Evolutionary conservation across 2,888 invertebrate genomes (phyloP), one percentile per base, ranked within the genome.

Genomic region (Chymomyza amoena): DNA sequence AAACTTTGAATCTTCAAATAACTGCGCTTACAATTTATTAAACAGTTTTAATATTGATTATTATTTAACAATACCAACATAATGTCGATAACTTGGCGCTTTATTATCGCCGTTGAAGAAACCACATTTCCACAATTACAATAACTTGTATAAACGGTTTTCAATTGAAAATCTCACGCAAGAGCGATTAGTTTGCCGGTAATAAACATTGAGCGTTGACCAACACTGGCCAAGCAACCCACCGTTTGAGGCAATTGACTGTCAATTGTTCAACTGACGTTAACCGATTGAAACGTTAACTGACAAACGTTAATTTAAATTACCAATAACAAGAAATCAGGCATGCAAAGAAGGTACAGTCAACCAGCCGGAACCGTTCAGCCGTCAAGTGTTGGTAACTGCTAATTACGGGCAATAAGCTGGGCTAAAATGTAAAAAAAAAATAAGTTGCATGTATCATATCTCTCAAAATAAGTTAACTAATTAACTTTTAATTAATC

Each of bases 401-500:
- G 32, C 20, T 28, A 25, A 25, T 9, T 9, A 36, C 36, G 9
- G 1, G 57, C 57, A 28, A 15, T 28, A 15, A 54, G 57, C 57
- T 10, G n/a, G 52, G 57, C 57, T 28, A 57, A 54, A 56, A 25
- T 20, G 20, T 7, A 56, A 13, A 25, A 25, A 25, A 25, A 18
- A 15, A 20, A 18, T 13, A 1, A 28, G 13, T 45, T 13, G 39
- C 39, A 45, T 45, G 39, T 45, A 32, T 32, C 32, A 32, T 32
- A 45, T 4, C 39, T 10, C 13, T 10, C 13, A 13, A 4, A 45
- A 45, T 45, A 13, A 45, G 39, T 45, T 25, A 84, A 70, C 69
- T 75, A 79, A 84, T 86, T 86, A 81, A 79, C 77, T 83, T 81
- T 81, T 80, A 86, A 86, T 83, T 86, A 86, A 86, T 84, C 79